Base-by-base conservation (phyloP, 1,140 invertebrate species). In the Ptiloglossa arizonensis region DNA sequence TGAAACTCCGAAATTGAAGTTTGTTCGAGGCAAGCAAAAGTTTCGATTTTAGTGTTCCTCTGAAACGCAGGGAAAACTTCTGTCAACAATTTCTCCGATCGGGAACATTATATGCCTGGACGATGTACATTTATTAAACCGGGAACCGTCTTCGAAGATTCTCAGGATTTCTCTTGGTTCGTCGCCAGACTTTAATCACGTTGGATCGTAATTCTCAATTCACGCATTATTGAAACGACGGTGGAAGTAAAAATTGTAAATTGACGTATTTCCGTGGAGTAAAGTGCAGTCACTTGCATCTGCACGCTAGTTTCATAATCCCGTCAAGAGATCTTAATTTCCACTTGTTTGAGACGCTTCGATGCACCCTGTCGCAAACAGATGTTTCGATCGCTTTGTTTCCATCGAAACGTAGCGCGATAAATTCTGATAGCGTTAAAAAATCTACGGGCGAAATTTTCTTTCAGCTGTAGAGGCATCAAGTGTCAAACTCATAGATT, bases 201-300 rank as follows among this genome's bases (percentile, higher is more conserved):
- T 54, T 15, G 32, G 2, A 19, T 52, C 22, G 46, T 64, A 64
- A 64, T 63, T n/a, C 29, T 8, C 8, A 19, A 27, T 41, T 54
- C 19, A 22, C 19, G 48, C n/a, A 35, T 66, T 54, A 41, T 38
- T 17, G 17, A 1, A 22, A 54, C 27, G 9, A 19, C 22, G 17
- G 48, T 29, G 5, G 6, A 56, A 67, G 63, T 67, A 67, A 67
- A 74, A 74, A 74, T 67, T 54, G 64, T 9, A 27, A 69, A 75
- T 44, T 75, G 64, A 71, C 41, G 52, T 32, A n/a, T 29, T 4
- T 27, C 48, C 5, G 2, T 17, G 5, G 8, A 0, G 2, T 19
- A 9, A 17, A 4, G 29, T 29, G 27, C 54, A 67, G 52, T 75
- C 72, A 75, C 41, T 57, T 57, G 46, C 72, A 68, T 29, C 63